A percentile compares a stretch with the other conserved stretches of the same genome.
Evolutionary conservation across 2,113 vertebrate genomes (phyloP).

Genomic region (Meleagris gallopavo): DNA sequence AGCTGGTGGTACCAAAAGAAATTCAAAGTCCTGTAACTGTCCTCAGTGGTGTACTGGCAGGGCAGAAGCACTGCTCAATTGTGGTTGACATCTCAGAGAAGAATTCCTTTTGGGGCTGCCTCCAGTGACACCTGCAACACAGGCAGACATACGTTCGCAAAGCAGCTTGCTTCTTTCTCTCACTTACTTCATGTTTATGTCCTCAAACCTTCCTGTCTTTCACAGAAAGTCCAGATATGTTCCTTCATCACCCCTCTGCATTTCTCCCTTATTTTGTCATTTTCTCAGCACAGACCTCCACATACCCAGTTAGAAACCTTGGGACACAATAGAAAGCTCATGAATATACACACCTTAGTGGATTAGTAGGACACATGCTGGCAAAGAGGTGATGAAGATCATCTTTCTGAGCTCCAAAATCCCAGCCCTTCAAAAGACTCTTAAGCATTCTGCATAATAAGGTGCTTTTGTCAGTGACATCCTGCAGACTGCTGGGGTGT

Average conservation of each 20-base stretch:
- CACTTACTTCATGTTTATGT: background rate
- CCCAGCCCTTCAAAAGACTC: rapidly evolving
- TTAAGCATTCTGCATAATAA: background rate
- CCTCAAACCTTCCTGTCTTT: background rate
- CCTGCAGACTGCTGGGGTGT: background rate
- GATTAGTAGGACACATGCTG: background rate
- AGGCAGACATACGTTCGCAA: background rate
- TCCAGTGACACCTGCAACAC: conserved; percentile 46
- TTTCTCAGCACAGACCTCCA: background rate
- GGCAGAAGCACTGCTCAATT: conserved; percentile 21
- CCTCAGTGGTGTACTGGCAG: background rate
- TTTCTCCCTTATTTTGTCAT: background rate
- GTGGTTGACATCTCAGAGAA: background rate
- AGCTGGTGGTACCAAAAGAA: background rate
- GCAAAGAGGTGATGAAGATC: background rate
- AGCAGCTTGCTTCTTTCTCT: background rate
- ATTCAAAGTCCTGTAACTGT: background rate
- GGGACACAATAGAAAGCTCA: background rate
- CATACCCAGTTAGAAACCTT: background rate
- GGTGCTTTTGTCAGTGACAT: background rate
- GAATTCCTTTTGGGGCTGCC: background rate
- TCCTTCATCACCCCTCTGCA: background rate
- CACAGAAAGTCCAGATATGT: background rate
- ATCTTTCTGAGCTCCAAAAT: background rate
- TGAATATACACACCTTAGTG: background rate